These are phyloP conservation scores for Enteromius trimaculatus DNA, from an alignment of 2,797 vertebrate genomes.

Conservation along the genomic window DNA sequence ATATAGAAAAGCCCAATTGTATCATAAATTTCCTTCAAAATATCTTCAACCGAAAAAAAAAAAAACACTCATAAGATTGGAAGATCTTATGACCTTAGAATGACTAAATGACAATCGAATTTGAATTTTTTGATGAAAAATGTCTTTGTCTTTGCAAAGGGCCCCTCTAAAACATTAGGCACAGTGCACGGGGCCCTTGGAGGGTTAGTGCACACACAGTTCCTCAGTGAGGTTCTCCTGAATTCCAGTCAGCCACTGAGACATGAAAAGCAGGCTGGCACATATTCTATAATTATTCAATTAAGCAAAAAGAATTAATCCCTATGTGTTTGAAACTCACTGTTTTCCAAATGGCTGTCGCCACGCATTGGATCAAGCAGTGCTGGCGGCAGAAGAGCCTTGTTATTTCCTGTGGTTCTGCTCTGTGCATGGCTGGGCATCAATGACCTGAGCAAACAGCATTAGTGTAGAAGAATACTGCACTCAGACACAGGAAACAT, in stretches of 20 bases:
- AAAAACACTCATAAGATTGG: background rate
- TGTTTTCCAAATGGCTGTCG: conserved; percentile 48
- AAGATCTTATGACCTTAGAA: background rate
- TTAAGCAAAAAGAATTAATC: conserved; percentile 56
- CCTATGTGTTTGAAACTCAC: conserved; percentile 48
- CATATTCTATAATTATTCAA: conserved; percentile 43
- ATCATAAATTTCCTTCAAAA: background rate
- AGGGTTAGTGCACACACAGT: conserved; percentile 1
- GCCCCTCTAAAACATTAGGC: background rate
- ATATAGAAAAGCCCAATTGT: background rate
- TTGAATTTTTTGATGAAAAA: background rate
- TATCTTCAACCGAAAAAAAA: background rate
- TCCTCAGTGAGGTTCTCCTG: conserved; percentile 14
- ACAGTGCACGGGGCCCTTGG: background rate
- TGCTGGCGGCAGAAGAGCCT: conserved; percentile 44
- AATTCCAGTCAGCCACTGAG: conserved; percentile 35
- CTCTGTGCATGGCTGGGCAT: conserved; percentile 46
- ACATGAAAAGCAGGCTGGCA: conserved; percentile 43
- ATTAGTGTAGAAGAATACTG: conserved; percentile 35
- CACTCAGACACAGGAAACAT: conserved; percentile 32
- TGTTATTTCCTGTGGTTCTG: conserved; percentile 45
- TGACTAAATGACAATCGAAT: background rate
- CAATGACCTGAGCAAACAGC: conserved; percentile 49
- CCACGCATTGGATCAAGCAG: conserved; percentile 37
- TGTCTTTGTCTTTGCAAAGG: background rate